Percentiles rank a stretch among this genome's conserved stretches.
Conservation (phyloP, 2,113 vertebrate genomes). For the Seriola aureovittata region DNA sequence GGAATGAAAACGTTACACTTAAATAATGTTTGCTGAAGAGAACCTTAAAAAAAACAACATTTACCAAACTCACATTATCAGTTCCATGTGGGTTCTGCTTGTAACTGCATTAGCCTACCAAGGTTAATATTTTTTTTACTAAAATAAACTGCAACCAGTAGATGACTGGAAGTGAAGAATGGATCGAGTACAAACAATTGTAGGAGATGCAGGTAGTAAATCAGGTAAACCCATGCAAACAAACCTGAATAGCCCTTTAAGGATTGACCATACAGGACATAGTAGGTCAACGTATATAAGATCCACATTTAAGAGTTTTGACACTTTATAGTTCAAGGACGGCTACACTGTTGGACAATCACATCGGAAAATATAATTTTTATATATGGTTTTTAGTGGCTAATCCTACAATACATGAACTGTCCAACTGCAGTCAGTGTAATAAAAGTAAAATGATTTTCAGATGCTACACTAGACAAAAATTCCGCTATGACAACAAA, state of each 20-base stretch:
- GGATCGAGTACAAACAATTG: background rate
- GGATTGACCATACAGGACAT: background rate
- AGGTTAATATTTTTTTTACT: background rate
- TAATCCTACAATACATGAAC: background rate
- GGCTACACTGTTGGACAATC: background rate
- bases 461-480: background rate
- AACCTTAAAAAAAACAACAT: too few relatives aligned
- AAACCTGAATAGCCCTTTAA: background rate
- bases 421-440: too few relatives aligned
- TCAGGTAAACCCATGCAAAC: background rate
- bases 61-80: background rate
- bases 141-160: background rate
- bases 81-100: background rate
- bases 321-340: background rate
- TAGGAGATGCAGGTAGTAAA: background rate
- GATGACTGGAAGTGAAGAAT: too few relatives aligned
- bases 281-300: background rate
- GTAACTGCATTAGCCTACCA: too few relatives aligned
- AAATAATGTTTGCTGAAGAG: too few relatives aligned
- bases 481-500: background rate
- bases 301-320: background rate
- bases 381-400: too few relatives aligned
- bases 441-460: background rate
- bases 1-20: background rate
- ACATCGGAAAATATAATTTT: background rate